These are phyloP conservation scores for Sphenopsis melanotis DNA, from an alignment of 2,797 vertebrate genomes.

Conservation along the genomic window DNA sequence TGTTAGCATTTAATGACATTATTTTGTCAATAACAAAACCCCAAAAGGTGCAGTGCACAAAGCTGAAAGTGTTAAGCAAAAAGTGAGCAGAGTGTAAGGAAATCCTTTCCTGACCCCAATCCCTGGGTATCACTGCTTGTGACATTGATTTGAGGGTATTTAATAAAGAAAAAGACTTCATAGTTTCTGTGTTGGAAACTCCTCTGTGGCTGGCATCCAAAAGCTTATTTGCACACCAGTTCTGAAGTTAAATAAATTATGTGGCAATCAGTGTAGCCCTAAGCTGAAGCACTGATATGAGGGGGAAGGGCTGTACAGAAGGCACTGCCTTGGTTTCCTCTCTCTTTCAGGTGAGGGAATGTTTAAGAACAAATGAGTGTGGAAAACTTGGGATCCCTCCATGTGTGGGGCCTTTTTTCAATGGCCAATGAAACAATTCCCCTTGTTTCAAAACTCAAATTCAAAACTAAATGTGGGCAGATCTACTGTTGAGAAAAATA, in stretches of 20 bases:
- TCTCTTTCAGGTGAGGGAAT: neutral
- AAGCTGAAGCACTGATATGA: neutral
- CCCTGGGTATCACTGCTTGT: neutral
- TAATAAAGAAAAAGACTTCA: neutral
- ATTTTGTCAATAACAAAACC: neutral
- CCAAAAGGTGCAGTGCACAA: neutral
- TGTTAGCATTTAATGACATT: neutral
- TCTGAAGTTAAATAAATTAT: neutral
- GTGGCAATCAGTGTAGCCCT: neutral
- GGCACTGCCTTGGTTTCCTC: neutral
- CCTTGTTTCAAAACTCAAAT: neutral
- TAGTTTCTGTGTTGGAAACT: neutral
- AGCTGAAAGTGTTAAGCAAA: neutral
- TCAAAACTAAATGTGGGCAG: neutral
- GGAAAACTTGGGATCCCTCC: neutral
- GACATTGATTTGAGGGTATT: constrained; percentile 2
- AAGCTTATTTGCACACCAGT: neutral
- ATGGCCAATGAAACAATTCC: neutral
- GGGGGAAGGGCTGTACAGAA: neutral
- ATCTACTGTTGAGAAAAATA: neutral
- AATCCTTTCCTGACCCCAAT: neutral
- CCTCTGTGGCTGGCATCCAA: neutral
- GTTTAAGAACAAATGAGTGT: neutral
- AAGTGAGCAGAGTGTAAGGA: neutral
- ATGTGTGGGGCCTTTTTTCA: neutral